Base-by-base conservation (phyloP, 2,888 invertebrate genomes). In the Agonopterix heracliana region DNA sequence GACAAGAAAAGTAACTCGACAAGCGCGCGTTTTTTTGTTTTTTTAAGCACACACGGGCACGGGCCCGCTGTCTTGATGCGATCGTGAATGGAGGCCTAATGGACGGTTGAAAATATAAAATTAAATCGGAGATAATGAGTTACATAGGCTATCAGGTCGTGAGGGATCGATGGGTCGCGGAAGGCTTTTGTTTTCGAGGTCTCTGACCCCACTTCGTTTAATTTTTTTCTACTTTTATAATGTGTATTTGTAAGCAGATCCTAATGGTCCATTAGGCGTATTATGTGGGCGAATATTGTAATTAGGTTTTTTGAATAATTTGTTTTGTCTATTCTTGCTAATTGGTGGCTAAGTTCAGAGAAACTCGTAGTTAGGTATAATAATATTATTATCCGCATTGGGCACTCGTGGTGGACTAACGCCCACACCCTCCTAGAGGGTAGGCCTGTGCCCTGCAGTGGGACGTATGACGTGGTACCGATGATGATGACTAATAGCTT, bases 91-190 rank as follows among this genome's bases (percentile, higher is more conserved):
- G 74, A 73, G 71, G 71, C 65, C 65, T 82, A 81, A 83, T 82
- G 82, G 81, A 72, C 60, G 76, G 60, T 72, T 71, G 68, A 65
- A 74, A 83, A 78, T 81, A 82, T 79, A 79, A 81, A 80, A 83
- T 81, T 81, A 82, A 81, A 78, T 76, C 71, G 67, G 66, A 70
- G 69, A 70, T 81, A 82, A 85, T 81, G 77, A 81, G 77, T 74
- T 78, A 75, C 78, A 77, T 80, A 79, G 78, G 66, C 71, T 68
- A 71, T 78, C 74, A 68, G 71, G 64, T 61, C 61, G 56, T 38
- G 38, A 57, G 49, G 61, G 57, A 51, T 75, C 71, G 76, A 71
- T 65, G 72, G 68, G 71, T 70, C 74, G 67, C 63, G 63, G 26
- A 5, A 66, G 66, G 63, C 72, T 78, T 75, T 81, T 81, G 81